A percentile compares a stretch with the other conserved stretches of the same genome.
These are phyloP conservation scores for Xanthia icteritia DNA, from an alignment of 2,888 invertebrate species.

Conservation along the genomic window DNA sequence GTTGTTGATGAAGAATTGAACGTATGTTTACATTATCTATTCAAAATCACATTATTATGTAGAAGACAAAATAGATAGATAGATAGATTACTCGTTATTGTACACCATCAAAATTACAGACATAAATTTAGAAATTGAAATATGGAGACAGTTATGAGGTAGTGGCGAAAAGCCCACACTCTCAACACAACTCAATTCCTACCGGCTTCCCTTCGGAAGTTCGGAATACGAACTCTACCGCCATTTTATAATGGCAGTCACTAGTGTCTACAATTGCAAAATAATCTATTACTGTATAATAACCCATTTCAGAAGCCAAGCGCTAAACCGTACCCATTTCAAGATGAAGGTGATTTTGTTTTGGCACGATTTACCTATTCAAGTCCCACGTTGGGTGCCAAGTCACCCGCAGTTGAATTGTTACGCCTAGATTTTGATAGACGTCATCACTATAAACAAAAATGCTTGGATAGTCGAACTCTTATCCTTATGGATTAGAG, in stretches of 20 bases:
- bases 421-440: not conserved
- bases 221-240: not conserved
- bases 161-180: not conserved
- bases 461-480: not conserved
- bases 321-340: not conserved
- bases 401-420: not conserved
- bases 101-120: too few species aligned
- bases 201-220: not conserved
- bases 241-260: not conserved
- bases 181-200: not conserved
- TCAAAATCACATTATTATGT: not conserved
- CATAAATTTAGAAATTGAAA: too few species aligned
- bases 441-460: not conserved
- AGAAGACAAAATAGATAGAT: not conserved
- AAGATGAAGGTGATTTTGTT: not conserved
- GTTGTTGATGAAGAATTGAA: conserved; percentile 89
- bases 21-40: conserved; percentile 69
- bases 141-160: not conserved
- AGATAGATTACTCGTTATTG: too few species aligned
- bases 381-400: not conserved
- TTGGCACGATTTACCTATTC: not conserved
- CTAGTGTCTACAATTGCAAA: not conserved
- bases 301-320: not conserved
- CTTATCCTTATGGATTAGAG: not conserved
- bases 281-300: not conserved